A percentile compares a stretch with the other conserved stretches of the same genome.
These are phyloP conservation scores for Philereme vetulata DNA, from an alignment of 2,888 invertebrate species.

Conservation along the genomic window DNA sequence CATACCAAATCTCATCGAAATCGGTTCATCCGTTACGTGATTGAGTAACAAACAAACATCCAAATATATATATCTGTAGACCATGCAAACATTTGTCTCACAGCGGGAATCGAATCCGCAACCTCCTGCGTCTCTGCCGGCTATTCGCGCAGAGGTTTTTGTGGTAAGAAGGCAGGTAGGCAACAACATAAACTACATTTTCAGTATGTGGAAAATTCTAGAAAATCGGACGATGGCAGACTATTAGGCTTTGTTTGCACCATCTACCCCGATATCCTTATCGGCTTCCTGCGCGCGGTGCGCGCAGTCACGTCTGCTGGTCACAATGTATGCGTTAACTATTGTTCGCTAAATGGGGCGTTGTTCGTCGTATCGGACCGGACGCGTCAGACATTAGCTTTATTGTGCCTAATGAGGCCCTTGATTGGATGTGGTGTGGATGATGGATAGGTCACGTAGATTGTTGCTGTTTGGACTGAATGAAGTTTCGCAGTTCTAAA, in stretches of 20 bases:
- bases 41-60: too few relatives aligned
- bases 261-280: conserved; percentile 51
- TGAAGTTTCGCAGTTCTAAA: background rate
- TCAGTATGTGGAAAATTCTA: conserved; percentile 4
- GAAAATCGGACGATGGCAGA: conserved; percentile 21
- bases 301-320: conserved; percentile 53
- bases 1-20: too few relatives aligned
- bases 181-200: background rate
- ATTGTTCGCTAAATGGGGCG: conserved; percentile 47
- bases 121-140: too few relatives aligned
- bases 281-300: conserved; percentile 57
- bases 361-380: conserved; percentile 54
- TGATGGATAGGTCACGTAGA: conserved; percentile 28
- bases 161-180: conserved; percentile 29
- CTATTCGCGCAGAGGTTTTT: too few relatives aligned
- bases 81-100: too few relatives aligned
- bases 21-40: too few relatives aligned
- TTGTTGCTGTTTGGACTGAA: background rate
- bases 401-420: conserved; percentile 46
- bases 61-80: too few relatives aligned
- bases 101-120: too few relatives aligned
- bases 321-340: conserved; percentile 52
- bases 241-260: conserved; percentile 42
- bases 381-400: conserved; percentile 51
- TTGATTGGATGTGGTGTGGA: conserved; percentile 32